Percentiles rank a stretch among this genome's conserved stretches.
Conservation (phyloP, 2,888 invertebrate genomes). For the Lycocerus yunnanus region DNA sequence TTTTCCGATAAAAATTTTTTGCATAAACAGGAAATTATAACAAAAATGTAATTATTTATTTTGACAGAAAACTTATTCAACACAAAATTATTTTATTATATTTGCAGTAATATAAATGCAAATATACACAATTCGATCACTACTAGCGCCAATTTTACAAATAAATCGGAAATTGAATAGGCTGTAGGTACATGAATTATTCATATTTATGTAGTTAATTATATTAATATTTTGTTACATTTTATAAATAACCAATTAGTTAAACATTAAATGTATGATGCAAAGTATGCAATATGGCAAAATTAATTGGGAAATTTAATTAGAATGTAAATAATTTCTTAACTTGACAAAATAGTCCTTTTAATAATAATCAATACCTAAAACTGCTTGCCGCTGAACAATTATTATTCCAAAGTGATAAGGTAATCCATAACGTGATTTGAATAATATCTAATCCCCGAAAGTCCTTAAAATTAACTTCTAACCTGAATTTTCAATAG, state of each 20-base stretch:
- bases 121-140: conserved; percentile 19
- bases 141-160: conserved; percentile 15
- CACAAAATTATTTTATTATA: conserved; percentile 8
- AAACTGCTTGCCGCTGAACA: conserved; percentile 6
- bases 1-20: background rate
- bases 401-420: conserved; percentile 15
- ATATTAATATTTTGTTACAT: conserved; percentile 1
- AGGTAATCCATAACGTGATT: conserved; percentile 14
- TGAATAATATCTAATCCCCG: conserved; percentile 6
- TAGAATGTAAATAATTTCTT: background rate
- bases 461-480: conserved; percentile 9
- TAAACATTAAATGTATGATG: background rate
- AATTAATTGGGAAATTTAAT: background rate
- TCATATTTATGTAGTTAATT: conserved; percentile 9
- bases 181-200: conserved; percentile 15
- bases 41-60: conserved; percentile 10
- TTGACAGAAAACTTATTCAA: conserved; percentile 6
- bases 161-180: conserved; percentile 25
- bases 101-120: conserved; percentile 26
- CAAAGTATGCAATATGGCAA: background rate
- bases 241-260: background rate
- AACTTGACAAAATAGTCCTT: background rate
- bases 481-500: conserved; percentile 1
- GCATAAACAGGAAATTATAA: conserved; percentile 12
- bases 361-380: conserved; percentile 3